These are phyloP conservation scores for Buathra laborator DNA, from an alignment of 2,888 invertebrate species.

Conservation along the genomic window DNA sequence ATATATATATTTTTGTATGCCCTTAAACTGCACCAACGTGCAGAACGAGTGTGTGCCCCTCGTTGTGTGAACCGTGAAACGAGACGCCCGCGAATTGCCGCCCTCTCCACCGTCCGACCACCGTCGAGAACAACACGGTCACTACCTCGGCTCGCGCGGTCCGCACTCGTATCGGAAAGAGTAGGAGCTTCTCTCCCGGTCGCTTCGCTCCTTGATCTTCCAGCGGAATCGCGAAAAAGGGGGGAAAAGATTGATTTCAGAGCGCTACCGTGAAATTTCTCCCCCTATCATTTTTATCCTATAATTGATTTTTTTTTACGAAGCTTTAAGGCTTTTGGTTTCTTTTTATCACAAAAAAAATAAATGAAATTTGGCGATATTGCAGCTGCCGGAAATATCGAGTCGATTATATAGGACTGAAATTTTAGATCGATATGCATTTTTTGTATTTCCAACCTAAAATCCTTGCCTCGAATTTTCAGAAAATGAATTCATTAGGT, in stretches of 20 bases:
- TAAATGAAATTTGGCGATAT: too few relatives aligned
- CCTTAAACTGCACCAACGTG: slow-evolving; percentile 63
- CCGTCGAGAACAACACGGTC: slow-evolving; percentile 36
- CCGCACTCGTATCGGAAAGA: slow-evolving; percentile 23
- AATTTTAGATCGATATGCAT: too few relatives aligned
- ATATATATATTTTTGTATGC: slow-evolving; percentile 47
- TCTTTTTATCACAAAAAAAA: not conserved
- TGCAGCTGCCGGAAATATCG: too few relatives aligned
- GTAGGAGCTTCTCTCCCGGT: slow-evolving; percentile 20
- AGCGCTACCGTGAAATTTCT: slow-evolving; percentile 64
- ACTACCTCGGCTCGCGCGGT: slow-evolving; percentile 29
- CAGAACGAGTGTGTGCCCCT: slow-evolving; percentile 64
- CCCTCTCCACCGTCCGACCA: slow-evolving; percentile 57
- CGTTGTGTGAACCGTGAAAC: slow-evolving; percentile 70
- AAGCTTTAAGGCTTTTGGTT: slow-evolving; percentile 24
- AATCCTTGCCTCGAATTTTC: too few relatives aligned
- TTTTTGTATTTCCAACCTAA: too few relatives aligned
- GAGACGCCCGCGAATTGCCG: slow-evolving; percentile 69
- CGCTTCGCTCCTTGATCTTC: slow-evolving; percentile 1
- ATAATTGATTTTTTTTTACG: slow-evolving; percentile 8
- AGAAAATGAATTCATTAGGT: too few relatives aligned
- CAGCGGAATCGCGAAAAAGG: slow-evolving; percentile 61
- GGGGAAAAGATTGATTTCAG: slow-evolving; percentile 51
- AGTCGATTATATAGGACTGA: too few relatives aligned
- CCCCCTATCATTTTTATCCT: slow-evolving; percentile 25